Base-by-base conservation (phyloP, 92 coral and sea anemone species). In the Zoanthus solanderi region DNA sequence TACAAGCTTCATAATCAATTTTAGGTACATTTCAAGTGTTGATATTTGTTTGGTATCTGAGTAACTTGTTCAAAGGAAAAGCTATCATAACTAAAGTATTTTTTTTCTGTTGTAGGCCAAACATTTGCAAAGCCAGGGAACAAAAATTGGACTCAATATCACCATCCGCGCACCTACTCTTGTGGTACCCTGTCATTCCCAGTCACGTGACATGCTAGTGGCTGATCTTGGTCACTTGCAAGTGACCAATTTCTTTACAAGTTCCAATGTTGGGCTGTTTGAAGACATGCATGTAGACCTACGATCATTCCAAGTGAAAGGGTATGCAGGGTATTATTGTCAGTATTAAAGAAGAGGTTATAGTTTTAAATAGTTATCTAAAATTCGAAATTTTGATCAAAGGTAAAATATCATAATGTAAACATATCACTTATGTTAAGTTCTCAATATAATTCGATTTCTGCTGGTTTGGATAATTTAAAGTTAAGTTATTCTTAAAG, bases 161-260 rank as follows among this genome's bases (percentile, higher is more conserved):
- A 90, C 88, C 48, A 92, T 97, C 63, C 95, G 93, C 74, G 95
- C 99, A 30, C 99, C 99, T 0, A 84, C 88, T 13, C 87, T 97
- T 9, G 28, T 93, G 3, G 76, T 97, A 15, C 99, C 99, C 9
- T 93, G 99, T 74, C 95, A 95, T 83, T 93, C 98, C 30, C 88
- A 66, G 72, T 95, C 99, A 23, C 79, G 91, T 54, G 97, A 97
- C 79, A 92, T 93, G 88, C 94, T 97, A 31, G 91, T 97, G 52
- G 97, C 95, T 75, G 98, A 97, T 71, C 96, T 97, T 65, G 99
- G 99, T 45, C 89, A 88, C 53, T 88, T 97, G 80, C 86, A 88
- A 45, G 77, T 94, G 4, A 67, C 83, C 46, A 97, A 97, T 87
- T 71, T 91, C 18, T 89, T 97, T 31, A 72, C 78, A 12, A 89